phyloP scores from a whole-genome alignment of 1,140 invertebrate genomes.

The Trissolcus basalis region DNA sequence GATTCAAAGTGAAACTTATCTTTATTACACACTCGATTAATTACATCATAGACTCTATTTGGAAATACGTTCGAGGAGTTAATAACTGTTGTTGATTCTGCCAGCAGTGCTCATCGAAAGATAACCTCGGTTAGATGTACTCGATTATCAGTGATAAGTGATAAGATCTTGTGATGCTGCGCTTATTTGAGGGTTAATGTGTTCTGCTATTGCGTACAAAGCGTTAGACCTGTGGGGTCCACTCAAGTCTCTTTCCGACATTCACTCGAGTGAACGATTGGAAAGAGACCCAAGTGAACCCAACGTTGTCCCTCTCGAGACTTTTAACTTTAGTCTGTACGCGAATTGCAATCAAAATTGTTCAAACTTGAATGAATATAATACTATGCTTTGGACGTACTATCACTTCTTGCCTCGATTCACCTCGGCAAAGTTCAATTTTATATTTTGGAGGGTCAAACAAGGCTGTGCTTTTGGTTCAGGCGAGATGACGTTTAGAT shows the following conservation, averaged over 20 bases:
- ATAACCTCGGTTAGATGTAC: conserved; percentile 29
- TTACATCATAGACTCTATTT: conserved; percentile 6
- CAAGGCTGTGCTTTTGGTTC: too few relatives aligned
- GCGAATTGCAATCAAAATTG: conserved; percentile 17
- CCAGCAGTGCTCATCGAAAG: conserved; percentile 32
- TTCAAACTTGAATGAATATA: neutral
- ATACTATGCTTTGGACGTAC: too few relatives aligned
- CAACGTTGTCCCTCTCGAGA: neutral
- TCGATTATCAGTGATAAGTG: conserved; percentile 5
- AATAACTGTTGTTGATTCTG: conserved; percentile 22
- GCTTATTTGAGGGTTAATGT: conserved; percentile 7
- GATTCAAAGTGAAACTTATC: conserved; percentile 36
- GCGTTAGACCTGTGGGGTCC: conserved; percentile 4
- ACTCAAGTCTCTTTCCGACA: neutral
- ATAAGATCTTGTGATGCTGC: too few relatives aligned
- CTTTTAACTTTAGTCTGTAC: conserved; percentile 21
- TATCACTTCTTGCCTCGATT: too few relatives aligned
- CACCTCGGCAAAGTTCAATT: too few relatives aligned
- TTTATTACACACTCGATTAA: conserved; percentile 5
- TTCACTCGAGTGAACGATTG: neutral
- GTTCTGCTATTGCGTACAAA: conserved; percentile 8
- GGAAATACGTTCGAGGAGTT: conserved; percentile 8
- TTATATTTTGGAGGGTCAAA: too few relatives aligned
- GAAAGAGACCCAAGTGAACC: conserved; percentile 16
- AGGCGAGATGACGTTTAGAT: too few relatives aligned